Percentiles rank a stretch among this genome's conserved stretches.
Conservation (phyloP, 2,888 invertebrate species). For the Polymixis flavicincta region DNA sequence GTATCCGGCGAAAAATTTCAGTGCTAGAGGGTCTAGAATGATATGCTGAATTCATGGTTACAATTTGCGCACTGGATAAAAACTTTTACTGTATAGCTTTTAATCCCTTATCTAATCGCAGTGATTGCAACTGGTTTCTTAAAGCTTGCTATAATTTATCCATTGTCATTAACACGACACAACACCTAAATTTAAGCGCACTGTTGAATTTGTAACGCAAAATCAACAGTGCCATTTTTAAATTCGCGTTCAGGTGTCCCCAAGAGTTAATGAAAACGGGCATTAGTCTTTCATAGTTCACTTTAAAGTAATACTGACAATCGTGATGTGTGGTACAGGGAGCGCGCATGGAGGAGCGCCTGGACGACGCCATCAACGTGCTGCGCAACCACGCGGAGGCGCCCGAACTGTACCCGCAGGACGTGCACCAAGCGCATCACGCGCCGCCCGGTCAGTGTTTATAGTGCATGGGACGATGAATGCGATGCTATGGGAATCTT, state of each 20-base stretch:
- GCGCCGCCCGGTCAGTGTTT: conserved; percentile 55
- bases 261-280: not conserved
- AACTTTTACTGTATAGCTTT: not conserved
- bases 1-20: too few relatives aligned
- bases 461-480: too few relatives aligned
- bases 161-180: not conserved
- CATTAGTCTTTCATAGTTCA: not conserved
- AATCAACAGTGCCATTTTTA: too few relatives aligned
- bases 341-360: conserved; percentile 97
- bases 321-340: conserved; percentile 89
- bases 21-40: too few relatives aligned
- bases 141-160: not conserved
- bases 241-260: not conserved
- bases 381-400: conserved; percentile 98
- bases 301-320: not conserved
- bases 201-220: too few relatives aligned
- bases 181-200: too few relatives aligned
- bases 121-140: not conserved
- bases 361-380: conserved; percentile 99
- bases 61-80: too few relatives aligned
- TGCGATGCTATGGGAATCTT: too few relatives aligned
- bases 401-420: conserved; percentile 90
- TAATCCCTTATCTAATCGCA: not conserved
- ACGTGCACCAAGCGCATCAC: conserved; percentile 86
- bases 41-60: too few relatives aligned